A percentile compares a stretch with the other conserved stretches of the same genome.
Conservation (phyloP, 2,888 invertebrate species). For the Labia minor region DNA sequence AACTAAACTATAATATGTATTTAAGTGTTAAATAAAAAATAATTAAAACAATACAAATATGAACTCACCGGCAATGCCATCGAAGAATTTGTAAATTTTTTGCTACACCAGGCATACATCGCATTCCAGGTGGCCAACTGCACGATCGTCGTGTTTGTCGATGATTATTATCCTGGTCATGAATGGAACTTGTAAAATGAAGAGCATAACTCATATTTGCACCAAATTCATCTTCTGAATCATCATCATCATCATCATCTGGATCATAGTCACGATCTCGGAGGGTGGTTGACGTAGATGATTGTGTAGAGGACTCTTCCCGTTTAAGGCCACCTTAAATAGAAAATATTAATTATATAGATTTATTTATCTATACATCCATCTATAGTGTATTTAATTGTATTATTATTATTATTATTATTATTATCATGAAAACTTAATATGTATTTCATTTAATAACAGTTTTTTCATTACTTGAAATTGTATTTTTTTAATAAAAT, state of each 20-base stretch:
- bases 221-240: background rate
- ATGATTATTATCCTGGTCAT: background rate
- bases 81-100: constrained; percentile 37
- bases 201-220: constrained; percentile 20
- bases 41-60: no score
- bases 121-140: constrained; percentile 43
- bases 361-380: no score
- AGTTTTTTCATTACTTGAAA: no score
- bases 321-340: no score
- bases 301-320: background rate
- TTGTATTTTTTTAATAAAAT: no score
- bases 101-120: constrained; percentile 36
- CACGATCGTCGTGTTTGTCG: constrained; percentile 32
- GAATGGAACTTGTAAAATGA: constrained; percentile 18
- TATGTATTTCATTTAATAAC: no score
- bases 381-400: no score
- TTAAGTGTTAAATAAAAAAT: no score
- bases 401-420: no score
- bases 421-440: no score
- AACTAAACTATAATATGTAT: no score
- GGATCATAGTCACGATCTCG: background rate
- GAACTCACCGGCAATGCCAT: constrained; percentile 39
- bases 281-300: background rate
- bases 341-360: no score
- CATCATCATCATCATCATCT: constrained; percentile 16